Percentiles rank a stretch among this genome's conserved stretches.
These are phyloP conservation scores for Pseudopleuronectes americanus DNA, from an alignment of 2,797 vertebrate species.

Conservation along the genomic window DNA sequence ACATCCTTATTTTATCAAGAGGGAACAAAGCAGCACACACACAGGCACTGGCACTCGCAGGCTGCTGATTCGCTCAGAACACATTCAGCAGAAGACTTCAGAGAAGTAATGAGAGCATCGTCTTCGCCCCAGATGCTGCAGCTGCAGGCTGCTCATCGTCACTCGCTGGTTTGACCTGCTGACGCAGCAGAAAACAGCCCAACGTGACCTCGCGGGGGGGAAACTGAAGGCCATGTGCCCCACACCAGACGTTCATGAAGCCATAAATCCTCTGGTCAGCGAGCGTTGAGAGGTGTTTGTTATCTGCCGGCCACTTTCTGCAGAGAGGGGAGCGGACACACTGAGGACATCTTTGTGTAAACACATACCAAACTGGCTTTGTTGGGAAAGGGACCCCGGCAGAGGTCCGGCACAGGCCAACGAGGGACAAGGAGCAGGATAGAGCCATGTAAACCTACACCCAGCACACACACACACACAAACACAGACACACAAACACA, in stretches of 20 bases:
- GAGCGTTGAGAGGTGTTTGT: slow-evolving; percentile 50
- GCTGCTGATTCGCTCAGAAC: too few relatives aligned
- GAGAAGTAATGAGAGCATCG: neutral
- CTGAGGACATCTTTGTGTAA: slow-evolving; percentile 35
- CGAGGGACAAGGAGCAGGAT: slow-evolving; percentile 15
- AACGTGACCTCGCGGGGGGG: slow-evolving; percentile 16
- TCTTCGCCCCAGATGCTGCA: slow-evolving; percentile 10
- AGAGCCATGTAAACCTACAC: neutral
- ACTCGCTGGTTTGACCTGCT: slow-evolving; percentile 9
- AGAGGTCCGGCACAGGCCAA: slow-evolving; percentile 18
- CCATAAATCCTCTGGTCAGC: slow-evolving; percentile 47
- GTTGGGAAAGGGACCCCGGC: slow-evolving; percentile 43
- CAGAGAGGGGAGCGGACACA: slow-evolving; percentile 42
- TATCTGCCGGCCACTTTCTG: slow-evolving; percentile 37
- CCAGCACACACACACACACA: slow-evolving; percentile 1
- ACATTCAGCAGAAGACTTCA: too few relatives aligned
- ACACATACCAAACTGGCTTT: slow-evolving; percentile 51
- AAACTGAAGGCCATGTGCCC: slow-evolving; percentile 27
- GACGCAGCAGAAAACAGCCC: slow-evolving; percentile 39
- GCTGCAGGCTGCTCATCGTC: neutral
- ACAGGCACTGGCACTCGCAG: neutral
- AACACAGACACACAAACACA: too few relatives aligned
- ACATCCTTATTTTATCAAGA: slow-evolving; percentile 31
- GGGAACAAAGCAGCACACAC: slow-evolving; percentile 18
- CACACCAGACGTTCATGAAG: slow-evolving; percentile 58